Evolutionary conservation across 2,113 vertebrate species (phyloP).

Genomic region (Zosterops pallidus): DNA sequence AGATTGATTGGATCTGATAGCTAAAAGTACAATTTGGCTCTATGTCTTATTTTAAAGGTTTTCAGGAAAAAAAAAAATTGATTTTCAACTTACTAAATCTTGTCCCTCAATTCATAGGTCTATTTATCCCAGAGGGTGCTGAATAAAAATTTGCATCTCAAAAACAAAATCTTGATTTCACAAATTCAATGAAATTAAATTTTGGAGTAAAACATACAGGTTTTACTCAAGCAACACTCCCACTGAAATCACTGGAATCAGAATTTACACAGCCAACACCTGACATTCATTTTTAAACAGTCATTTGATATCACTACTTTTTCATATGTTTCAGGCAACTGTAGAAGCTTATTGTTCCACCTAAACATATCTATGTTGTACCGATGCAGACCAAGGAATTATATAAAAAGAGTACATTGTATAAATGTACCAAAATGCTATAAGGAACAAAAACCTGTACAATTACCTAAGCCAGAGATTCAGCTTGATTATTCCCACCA

Average conservation of each 20-base stretch:
- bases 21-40: not conserved
- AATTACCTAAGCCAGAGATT: not conserved
- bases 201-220: not conserved
- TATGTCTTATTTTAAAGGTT: not conserved
- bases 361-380: not conserved
- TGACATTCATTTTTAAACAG: not conserved
- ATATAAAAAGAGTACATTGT: not conserved
- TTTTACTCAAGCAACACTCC: not conserved
- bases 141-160: not conserved
- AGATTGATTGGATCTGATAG: not conserved
- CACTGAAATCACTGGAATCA: not conserved
- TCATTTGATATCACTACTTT: not conserved
- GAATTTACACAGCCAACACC: not conserved
- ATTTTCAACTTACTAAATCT: not conserved
- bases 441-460: not conserved
- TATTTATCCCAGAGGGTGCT: not conserved
- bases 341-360: not conserved
- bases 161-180: not conserved
- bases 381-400: not conserved
- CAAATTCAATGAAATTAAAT: not conserved
- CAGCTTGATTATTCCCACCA: not conserved
- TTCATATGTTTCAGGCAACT: not conserved
- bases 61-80: not conserved
- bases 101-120: accelerated
- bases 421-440: not conserved